Base-by-base conservation (phyloP, 2,797 vertebrate genomes). In the Helarctos malayanus region DNA sequence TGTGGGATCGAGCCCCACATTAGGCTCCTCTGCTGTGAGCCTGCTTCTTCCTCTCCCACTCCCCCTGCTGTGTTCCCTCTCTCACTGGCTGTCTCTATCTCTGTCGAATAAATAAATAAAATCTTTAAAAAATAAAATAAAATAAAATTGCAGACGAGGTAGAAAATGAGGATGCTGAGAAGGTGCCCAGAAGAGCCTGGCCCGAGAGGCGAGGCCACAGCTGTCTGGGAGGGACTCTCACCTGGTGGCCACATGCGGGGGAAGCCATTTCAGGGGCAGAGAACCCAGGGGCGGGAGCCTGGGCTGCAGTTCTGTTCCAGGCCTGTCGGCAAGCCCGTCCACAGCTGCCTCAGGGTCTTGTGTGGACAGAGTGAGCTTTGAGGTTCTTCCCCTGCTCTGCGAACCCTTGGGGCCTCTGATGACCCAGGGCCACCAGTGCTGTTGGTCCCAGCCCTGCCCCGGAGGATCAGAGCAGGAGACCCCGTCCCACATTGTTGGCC, bases 211-310 rank as follows among this genome's bases (percentile, higher is more conserved):
- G 23, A 91, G 41, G 52, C 65, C 32, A n/a, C 29, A 13, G 12
- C 27, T 29, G 61, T 32, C 61, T 3, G 13, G 61, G 61, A 14
- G 15, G 61, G 65, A 68, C 65, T 21, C 4, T 4, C 25, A 12
- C 65, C 18, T 10, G 18, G 65, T n/a, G 15, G 65, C 18, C n/a
- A 2, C 18, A 1, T 0, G 18, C 0, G 4, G 65, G 18, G 18
- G 11, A 18, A 35, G n/a, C 10, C 2, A 9, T 21, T 18, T 35
- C 65, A 68, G 65, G n/a, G 65, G 65, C 65, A 11, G 18, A 21
- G n/a, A 35, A 21, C n/a, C n/a, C 65, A 63, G n/a, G 8, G 9
- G 65, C 4, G 8, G 63, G 18, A 19, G n/a, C n/a, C n/a, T 11
- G 2, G 18, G 65, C 65, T 3, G 9, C 18, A 35, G 65, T n/a